Conservation (phyloP, 2,797 vertebrate genomes). For the Molothrus aeneus region DNA sequence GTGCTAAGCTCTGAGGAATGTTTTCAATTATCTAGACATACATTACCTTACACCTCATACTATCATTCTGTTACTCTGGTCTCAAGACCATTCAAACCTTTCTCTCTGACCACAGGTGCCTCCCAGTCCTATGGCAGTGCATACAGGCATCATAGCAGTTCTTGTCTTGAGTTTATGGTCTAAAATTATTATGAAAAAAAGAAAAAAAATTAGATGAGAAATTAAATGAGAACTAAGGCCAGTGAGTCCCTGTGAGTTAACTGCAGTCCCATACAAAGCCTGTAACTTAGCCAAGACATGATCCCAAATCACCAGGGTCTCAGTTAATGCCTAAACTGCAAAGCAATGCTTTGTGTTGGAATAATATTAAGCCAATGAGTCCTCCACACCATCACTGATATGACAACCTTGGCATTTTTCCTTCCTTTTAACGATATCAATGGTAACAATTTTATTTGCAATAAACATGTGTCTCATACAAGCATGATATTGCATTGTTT, state of each 20-base stretch:
- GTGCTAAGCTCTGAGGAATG: background rate
- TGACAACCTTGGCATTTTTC: background rate
- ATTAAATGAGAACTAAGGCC: background rate
- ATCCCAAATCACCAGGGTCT: background rate
- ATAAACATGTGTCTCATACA: background rate
- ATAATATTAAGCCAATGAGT: background rate
- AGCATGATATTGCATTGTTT: background rate
- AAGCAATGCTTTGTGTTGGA: background rate
- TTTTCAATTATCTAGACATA: background rate
- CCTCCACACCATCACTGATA: background rate
- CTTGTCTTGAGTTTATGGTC: background rate
- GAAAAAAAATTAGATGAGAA: background rate
- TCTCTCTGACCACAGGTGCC: background rate
- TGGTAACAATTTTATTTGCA: background rate
- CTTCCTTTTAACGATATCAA: background rate
- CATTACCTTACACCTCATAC: background rate
- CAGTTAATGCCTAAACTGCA: background rate
- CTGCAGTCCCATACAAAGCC: fast-evolving
- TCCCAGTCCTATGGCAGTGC: background rate
- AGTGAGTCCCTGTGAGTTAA: background rate
- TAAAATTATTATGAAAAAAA: background rate
- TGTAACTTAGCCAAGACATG: background rate
- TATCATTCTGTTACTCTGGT: background rate
- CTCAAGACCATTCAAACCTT: background rate
- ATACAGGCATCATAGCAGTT: background rate